Base-by-base conservation (phyloP, 2,888 invertebrate genomes). In the Drosophila quasianomalipes region DNA sequence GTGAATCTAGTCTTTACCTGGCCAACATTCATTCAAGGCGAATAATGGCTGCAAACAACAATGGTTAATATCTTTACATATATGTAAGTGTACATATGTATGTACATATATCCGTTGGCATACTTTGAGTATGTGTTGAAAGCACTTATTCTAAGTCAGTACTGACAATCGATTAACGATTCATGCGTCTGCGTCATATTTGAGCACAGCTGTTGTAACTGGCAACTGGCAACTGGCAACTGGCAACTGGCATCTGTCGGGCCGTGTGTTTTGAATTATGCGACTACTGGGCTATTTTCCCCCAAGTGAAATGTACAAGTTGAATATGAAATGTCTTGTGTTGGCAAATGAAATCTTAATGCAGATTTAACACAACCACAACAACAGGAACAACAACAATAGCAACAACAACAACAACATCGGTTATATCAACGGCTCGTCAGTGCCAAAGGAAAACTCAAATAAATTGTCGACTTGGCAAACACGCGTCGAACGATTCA, bases 261-360 rank as follows among this genome's bases (percentile, higher is more conserved):
- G 31, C 61, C 44, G 69, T 77, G 49, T 26, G 76, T 60, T 63
- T 57, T 73, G 54, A 61, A 72, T 71, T 63, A 51, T 76, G 74
- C 64, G 52, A 53, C 63, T 64, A 44, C 44, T 44, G 22, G 44
- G 44, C 22, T 22, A 12, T 14, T 49, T 59, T 39, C 53, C 53
- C 3, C 14, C 22, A 28, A 33, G 26, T 14, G 14, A 28, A n/a
- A 58, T 37, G 57, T 26, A 69, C 51, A 47, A 61, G 73, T 71
- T 53, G 33, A 63, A 44, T 52, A 62, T 44, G 37, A 71, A 68
- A 60, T 73, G 68, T 60, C 1, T 22, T 44, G 12, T 44, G 44
- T 12, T 63, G 72, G 41, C 55, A 74, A 74, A 61, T 83, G 70
- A 74, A 83, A 83, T 81, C 76, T 70, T 81, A 74, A 86, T 83